These are phyloP conservation scores for Dendroctonus ponderosae DNA, from an alignment of 1,140 invertebrate genomes.

Conservation along the genomic window DNA sequence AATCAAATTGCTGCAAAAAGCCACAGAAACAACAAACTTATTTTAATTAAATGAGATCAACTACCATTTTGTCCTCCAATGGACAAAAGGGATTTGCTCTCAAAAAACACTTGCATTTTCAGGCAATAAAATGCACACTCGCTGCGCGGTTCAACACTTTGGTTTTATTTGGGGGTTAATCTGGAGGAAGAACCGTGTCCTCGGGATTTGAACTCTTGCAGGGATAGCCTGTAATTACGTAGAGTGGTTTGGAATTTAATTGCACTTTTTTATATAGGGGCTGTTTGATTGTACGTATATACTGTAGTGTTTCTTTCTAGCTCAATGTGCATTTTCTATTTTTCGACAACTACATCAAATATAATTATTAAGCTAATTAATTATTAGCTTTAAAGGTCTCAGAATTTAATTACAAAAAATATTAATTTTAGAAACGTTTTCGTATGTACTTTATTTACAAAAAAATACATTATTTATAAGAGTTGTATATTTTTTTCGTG, in stretches of 20 bases:
- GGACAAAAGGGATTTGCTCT: conserved; percentile 5
- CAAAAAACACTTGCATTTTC: conserved; percentile 18
- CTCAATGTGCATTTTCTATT: too few relatives aligned
- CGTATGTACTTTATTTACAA: too few relatives aligned
- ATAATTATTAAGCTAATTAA: background rate
- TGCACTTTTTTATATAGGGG: too few relatives aligned
- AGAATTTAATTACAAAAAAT: background rate
- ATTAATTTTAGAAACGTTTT: too few relatives aligned
- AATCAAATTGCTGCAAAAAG: background rate
- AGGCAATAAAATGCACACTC: conserved; percentile 17
- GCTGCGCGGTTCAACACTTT: background rate
- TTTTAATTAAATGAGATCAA: conserved; percentile 9
- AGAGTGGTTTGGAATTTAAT: too few relatives aligned
- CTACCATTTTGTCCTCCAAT: conserved; percentile 7
- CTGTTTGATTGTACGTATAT: too few relatives aligned
- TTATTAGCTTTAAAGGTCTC: background rate
- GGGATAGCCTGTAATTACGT: too few relatives aligned
- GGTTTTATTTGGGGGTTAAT: conserved; percentile 3
- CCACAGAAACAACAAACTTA: conserved; percentile 6
- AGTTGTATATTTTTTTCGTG: too few relatives aligned
- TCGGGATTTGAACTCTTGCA: background rate
- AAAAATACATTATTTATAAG: too few relatives aligned
- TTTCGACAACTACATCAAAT: too few relatives aligned
- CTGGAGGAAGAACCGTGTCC: background rate
- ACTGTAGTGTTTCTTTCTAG: too few relatives aligned